Percentiles rank a stretch among this genome's conserved stretches.
These are phyloP conservation scores for Crotalus tigris DNA, from an alignment of 2,113 vertebrate genomes.

Conservation along the genomic window DNA sequence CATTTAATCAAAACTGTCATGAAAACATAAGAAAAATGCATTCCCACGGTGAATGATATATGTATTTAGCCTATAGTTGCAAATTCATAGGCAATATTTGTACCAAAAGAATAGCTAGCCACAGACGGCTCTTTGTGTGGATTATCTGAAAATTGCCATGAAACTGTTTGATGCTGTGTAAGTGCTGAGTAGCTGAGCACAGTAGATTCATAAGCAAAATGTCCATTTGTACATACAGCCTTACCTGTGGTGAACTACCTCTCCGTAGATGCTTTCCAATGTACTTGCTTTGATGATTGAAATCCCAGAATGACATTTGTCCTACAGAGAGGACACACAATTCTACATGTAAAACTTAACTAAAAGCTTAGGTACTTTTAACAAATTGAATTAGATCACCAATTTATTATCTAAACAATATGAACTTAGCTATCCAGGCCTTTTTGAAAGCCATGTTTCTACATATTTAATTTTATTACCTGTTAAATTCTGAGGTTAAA, in stretches of 20 bases:
- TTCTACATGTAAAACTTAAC: neutral
- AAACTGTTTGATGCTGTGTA: neutral
- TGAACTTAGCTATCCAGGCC: neutral
- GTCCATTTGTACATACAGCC: neutral
- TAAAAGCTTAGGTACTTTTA: neutral
- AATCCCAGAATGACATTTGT: neutral
- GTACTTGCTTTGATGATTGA: neutral
- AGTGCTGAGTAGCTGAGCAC: neutral
- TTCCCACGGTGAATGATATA: neutral
- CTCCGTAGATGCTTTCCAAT: neutral
- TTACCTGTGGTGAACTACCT: neutral
- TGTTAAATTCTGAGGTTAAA: slow-evolving; percentile 54
- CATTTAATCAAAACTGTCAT: neutral
- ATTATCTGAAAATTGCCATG: neutral
- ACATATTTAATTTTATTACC: slow-evolving; percentile 58
- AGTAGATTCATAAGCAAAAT: neutral
- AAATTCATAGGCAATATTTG: neutral
- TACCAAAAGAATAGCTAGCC: neutral
- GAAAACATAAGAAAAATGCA: neutral
- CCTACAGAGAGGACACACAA: neutral
- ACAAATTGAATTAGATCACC: neutral
- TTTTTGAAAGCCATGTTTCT: slow-evolving; percentile 47
- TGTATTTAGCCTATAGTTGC: neutral
- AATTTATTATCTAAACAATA: neutral
- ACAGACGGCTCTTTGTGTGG: neutral